These are phyloP conservation scores for Platichthys stellatus DNA, from an alignment of 2,113 vertebrate species.

Conservation along the genomic window DNA sequence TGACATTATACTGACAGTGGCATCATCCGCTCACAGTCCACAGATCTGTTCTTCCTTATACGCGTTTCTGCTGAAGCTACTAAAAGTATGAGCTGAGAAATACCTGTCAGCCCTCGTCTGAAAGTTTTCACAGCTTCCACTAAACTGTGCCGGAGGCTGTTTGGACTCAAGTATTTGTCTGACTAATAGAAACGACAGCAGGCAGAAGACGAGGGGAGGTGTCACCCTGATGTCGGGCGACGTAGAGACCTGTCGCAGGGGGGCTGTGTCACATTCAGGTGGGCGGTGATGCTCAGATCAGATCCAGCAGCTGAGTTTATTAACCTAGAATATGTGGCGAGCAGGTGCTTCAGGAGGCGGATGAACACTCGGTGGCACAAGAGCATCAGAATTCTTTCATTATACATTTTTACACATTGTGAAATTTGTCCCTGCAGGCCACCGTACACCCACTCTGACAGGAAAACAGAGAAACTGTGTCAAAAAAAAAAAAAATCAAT, in stretches of 20 bases:
- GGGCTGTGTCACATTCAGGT: not conserved
- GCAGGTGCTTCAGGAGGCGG: no score
- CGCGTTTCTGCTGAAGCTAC: no score
- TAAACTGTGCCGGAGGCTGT: not conserved
- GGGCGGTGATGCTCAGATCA: not conserved
- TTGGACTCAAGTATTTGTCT: not conserved
- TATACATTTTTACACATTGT: no score
- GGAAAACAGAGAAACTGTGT: no score
- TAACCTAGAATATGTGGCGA: not conserved
- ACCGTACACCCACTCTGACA: no score
- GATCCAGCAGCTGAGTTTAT: not conserved
- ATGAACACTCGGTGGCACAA: not conserved
- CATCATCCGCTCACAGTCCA: no score
- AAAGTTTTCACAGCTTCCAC: slow-evolving; percentile 9
- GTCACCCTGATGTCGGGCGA: slow-evolving; percentile 30
- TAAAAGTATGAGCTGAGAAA: no score
- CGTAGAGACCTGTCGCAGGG: slow-evolving; percentile 9
- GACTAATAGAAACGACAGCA: slow-evolving; percentile 7
- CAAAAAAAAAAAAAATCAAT: no score
- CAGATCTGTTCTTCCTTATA: no score
- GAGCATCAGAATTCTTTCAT: not conserved
- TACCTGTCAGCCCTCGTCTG: not conserved
- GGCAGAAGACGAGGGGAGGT: not conserved
- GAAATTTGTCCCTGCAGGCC: no score
- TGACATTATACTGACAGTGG: no score